Conservation (phyloP, 1,140 invertebrate genomes). For the Drosophila trapezifrons region DNA sequence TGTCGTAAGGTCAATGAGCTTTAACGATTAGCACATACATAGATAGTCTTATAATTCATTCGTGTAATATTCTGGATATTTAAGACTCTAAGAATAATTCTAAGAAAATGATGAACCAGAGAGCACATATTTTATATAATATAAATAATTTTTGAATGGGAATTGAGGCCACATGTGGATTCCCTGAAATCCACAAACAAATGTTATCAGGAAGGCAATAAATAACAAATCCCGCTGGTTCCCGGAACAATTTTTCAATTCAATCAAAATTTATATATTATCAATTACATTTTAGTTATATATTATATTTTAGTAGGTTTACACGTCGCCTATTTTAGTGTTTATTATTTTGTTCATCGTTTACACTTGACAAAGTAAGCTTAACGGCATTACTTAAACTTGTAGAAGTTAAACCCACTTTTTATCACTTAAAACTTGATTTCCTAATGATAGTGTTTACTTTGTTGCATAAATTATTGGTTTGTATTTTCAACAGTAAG, state of each 20-base stretch:
- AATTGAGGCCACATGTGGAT: not conserved
- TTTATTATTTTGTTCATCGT: not conserved
- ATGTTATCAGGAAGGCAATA: conserved; percentile 4
- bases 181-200: not conserved
- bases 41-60: not conserved
- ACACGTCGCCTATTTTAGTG: not conserved
- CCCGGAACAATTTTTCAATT: conserved; percentile 2
- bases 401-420: not conserved
- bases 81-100: not conserved
- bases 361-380: not conserved
- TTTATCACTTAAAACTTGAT: not conserved
- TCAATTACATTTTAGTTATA: not conserved
- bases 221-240: not conserved
- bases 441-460: not conserved
- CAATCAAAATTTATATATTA: not conserved
- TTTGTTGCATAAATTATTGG: not conserved
- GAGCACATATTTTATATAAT: not conserved
- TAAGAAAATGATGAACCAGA: too few relatives aligned
- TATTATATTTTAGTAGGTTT: not conserved
- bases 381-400: not conserved
- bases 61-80: not conserved
- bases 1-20: not conserved
- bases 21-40: not conserved
- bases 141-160: not conserved
- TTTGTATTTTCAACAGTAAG: not conserved